phyloP scores from a whole-genome alignment of 2,888 invertebrate genomes.

The Disparrhopalites patrizii region DNA sequence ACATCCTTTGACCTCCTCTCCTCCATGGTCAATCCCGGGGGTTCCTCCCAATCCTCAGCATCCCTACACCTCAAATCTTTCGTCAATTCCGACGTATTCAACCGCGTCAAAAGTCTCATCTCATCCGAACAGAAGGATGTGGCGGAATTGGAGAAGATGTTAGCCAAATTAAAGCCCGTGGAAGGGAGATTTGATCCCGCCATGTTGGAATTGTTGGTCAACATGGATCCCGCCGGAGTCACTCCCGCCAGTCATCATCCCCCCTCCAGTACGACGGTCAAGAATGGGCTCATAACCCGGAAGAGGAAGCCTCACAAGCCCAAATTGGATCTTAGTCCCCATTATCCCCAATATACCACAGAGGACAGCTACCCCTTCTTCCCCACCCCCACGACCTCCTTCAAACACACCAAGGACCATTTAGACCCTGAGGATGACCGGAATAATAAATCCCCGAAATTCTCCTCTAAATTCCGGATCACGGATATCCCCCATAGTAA shows the following conservation, averaged over 20 bases:
- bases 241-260: not conserved
- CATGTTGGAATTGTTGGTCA: slow-evolving; percentile 32
- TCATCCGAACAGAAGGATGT: slow-evolving; percentile 16
- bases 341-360: too few relatives aligned
- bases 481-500: slow-evolving; percentile 1
- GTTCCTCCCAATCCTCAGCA: not conserved
- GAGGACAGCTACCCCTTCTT: not conserved
- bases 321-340: too few relatives aligned
- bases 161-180: slow-evolving; percentile 40
- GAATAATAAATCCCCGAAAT: slow-evolving; percentile 35
- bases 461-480: slow-evolving; percentile 42
- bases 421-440: too few relatives aligned
- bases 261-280: not conserved
- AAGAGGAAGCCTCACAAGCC: too few relatives aligned
- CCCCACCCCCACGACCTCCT: not conserved
- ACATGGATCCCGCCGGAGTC: slow-evolving; percentile 8
- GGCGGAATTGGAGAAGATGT: slow-evolving; percentile 33
- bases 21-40: slow-evolving; percentile 9
- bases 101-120: slow-evolving; percentile 21
- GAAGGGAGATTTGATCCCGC: slow-evolving; percentile 42
- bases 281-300: not conserved
- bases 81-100: slow-evolving; percentile 31
- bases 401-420: not conserved
- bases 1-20: slow-evolving; percentile 25
- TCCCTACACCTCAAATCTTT: slow-evolving; percentile 28